phyloP scores from a whole-genome alignment of 1,140 invertebrate species.

The Batillaria attramentaria region DNA sequence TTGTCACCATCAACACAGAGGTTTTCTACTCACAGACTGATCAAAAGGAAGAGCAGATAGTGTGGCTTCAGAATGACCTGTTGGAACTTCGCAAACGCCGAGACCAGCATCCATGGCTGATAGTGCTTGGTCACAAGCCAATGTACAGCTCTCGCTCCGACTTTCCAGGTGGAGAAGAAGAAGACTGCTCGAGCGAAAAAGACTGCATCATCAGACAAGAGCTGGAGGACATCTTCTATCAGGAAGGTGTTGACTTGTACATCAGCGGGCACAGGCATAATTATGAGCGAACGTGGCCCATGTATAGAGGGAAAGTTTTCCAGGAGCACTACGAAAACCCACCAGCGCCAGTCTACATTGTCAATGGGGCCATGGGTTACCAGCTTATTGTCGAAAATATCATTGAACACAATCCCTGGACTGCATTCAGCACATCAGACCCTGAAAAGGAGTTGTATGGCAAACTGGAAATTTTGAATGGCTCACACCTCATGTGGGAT shows the following conservation, averaged over 20 bases:
- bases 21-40: conserved; percentile 46
- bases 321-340: conserved; percentile 59
- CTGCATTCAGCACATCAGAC: conserved; percentile 49
- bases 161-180: conserved; percentile 45
- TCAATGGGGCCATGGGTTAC: conserved; percentile 58
- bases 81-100: conserved; percentile 56
- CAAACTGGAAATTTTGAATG: conserved; percentile 84
- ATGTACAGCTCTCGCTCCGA: conserved; percentile 66
- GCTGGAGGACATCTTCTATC: conserved; percentile 88
- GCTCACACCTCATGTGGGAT: conserved; percentile 90
- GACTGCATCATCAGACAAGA: conserved; percentile 40
- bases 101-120: conserved; percentile 65
- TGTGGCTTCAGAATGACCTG: conserved; percentile 63
- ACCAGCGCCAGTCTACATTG: conserved; percentile 58
- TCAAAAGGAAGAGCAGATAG: conserved; percentile 45
- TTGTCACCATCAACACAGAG: conserved; percentile 63
- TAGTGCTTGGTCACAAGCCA: conserved; percentile 67
- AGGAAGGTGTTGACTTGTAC: conserved; percentile 92
- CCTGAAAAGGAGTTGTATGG: conserved; percentile 77
- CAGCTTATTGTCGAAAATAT: conserved; percentile 66
- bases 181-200: conserved; percentile 73
- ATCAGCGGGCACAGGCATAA: conserved; percentile 98
- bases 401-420: conserved; percentile 51
- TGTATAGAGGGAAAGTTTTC: conserved; percentile 85
- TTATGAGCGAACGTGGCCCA: conserved; percentile 94